Evolutionary conservation across 2,113 vertebrate genomes (phyloP).

Genomic region (Phaetusa simplex): DNA sequence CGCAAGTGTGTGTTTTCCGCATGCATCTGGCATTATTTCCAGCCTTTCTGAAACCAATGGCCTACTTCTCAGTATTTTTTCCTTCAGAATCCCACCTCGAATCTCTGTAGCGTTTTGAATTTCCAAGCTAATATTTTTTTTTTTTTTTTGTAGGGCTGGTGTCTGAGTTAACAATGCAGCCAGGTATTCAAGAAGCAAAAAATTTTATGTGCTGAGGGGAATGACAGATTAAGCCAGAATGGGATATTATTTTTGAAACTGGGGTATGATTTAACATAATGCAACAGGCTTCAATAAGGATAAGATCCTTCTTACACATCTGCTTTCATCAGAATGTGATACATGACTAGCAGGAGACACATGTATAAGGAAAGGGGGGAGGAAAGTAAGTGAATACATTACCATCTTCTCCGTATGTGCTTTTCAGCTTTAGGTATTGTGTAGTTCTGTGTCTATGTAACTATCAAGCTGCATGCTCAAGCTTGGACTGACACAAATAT

Average conservation of each 20-base stretch:
- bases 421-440: background rate
- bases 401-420: background rate
- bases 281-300: background rate
- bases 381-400: background rate
- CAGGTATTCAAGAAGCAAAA: background rate
- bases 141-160: background rate
- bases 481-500: background rate
- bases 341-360: background rate
- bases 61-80: background rate
- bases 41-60: background rate
- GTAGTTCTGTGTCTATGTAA: background rate
- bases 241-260: background rate
- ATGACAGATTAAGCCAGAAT: background rate
- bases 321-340: constrained; percentile 16
- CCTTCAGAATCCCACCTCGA: background rate
- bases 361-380: background rate
- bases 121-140: background rate
- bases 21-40: background rate
- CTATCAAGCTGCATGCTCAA: background rate
- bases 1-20: background rate
- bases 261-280: background rate
- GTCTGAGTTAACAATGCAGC: background rate
- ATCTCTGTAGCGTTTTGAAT: background rate
- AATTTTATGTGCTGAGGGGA: background rate
- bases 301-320: background rate